Conservation (phyloP, 1,140 invertebrate genomes). For the Atopsyche davidsoni region DNA sequence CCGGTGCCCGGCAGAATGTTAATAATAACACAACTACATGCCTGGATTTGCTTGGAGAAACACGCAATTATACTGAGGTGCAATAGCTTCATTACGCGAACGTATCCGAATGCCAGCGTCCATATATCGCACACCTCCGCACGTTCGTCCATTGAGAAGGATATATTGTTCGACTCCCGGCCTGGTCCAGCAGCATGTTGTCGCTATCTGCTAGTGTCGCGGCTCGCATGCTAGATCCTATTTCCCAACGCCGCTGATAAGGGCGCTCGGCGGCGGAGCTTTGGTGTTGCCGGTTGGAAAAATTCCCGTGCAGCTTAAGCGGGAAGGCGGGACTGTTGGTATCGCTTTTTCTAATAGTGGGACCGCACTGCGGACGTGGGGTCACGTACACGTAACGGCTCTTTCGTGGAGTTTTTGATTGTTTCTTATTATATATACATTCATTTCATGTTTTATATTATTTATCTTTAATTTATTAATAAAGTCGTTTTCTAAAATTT, state of each 20-base stretch:
- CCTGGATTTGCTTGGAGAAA: too few species aligned
- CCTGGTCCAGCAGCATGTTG: conserved; percentile 10
- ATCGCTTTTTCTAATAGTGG: conserved; percentile 4
- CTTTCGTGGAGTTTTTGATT: too few species aligned
- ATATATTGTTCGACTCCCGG: conserved; percentile 6
- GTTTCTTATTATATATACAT: too few species aligned
- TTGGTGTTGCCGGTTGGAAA: conserved; percentile 22
- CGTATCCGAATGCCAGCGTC: not conserved
- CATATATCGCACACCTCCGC: conserved; percentile 2
- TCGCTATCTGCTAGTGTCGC: conserved; percentile 12
- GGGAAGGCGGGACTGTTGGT: conserved; percentile 4
- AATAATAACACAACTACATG: too few species aligned
- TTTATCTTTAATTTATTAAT: too few species aligned
- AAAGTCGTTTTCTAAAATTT: too few species aligned
- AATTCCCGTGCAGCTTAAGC: conserved; percentile 12
- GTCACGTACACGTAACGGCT: too few species aligned
- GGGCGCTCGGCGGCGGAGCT: conserved; percentile 19
- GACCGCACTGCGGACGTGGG: too few species aligned
- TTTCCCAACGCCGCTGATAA: conserved; percentile 28
- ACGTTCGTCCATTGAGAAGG: conserved; percentile 2
- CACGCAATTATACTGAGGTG: too few species aligned
- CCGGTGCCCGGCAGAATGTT: too few species aligned
- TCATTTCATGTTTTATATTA: too few species aligned
- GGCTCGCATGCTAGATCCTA: conserved; percentile 27
- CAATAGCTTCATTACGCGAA: conserved; percentile 3